Evolutionary conservation across 2,797 vertebrate species (phyloP).

Genomic region (Diceros bicornis): DNA sequence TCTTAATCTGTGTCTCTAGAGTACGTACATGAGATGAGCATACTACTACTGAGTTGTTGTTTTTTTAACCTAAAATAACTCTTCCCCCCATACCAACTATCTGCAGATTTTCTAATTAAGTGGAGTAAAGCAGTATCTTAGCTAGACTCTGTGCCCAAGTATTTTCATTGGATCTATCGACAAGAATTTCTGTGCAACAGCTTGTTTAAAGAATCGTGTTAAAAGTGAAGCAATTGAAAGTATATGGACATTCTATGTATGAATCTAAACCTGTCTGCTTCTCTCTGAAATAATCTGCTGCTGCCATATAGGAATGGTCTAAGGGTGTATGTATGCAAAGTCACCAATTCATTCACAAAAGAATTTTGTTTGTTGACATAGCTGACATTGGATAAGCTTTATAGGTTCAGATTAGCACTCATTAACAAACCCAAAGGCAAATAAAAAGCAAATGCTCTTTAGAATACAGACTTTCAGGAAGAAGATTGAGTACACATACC

Average conservation of each 20-base stretch:
- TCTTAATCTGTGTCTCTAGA: conserved; percentile 25
- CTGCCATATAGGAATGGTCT: not conserved
- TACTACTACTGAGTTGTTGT: not conserved
- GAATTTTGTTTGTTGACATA: not conserved
- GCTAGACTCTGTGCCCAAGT: not conserved
- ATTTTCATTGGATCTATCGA: conserved; percentile 26
- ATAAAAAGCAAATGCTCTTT: conserved; percentile 7
- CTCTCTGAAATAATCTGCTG: not conserved
- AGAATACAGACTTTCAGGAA: conserved; percentile 27
- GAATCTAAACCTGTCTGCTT: not conserved
- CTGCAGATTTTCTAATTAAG: not conserved
- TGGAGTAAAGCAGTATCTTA: not conserved
- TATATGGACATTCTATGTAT: not conserved
- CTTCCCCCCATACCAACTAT: not conserved
- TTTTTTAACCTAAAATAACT: conserved; percentile 49
- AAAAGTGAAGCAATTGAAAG: conserved; percentile 36
- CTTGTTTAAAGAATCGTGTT: conserved; percentile 42
- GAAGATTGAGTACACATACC: not conserved
- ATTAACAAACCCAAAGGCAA: conserved; percentile 23
- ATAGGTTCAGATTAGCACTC: not conserved
- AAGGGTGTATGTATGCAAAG: not conserved
- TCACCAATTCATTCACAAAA: conserved; percentile 1
- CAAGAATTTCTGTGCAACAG: not conserved
- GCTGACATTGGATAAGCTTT: not conserved
- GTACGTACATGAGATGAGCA: not conserved